Percentiles rank a stretch among this genome's conserved stretches.
These are phyloP conservation scores for Bettongia penicillata DNA, from an alignment of 2,113 vertebrate genomes.

Conservation along the genomic window DNA sequence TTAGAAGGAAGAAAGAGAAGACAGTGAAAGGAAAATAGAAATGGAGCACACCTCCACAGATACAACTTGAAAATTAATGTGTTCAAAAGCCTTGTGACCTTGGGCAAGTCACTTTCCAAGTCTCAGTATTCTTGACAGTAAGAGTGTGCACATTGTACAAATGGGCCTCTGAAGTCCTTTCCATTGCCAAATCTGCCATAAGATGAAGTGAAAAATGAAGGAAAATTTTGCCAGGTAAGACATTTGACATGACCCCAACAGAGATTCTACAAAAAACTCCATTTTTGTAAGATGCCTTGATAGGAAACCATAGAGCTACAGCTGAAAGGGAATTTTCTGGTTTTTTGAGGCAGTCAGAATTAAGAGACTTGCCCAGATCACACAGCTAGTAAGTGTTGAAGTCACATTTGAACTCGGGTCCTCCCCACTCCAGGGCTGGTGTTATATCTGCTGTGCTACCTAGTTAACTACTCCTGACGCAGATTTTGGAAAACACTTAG, in stretches of 20 bases:
- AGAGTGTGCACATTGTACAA: background rate
- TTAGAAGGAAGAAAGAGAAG: background rate
- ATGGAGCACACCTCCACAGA: background rate
- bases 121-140: background rate
- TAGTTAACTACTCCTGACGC: rapidly evolving
- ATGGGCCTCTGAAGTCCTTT: background rate
- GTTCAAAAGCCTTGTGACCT: background rate
- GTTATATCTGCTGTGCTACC: too few relatives aligned
- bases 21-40: background rate
- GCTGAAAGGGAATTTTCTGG: background rate
- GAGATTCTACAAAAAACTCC: background rate
- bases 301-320: background rate
- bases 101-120: background rate
- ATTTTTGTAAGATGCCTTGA: background rate
- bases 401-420: too few relatives aligned
- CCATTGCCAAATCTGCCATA: background rate
- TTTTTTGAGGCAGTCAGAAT: too few relatives aligned
- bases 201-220: background rate
- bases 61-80: background rate
- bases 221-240: background rate
- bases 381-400: too few relatives aligned
- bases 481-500: background rate
- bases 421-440: too few relatives aligned
- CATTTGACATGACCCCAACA: background rate
- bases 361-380: too few relatives aligned